Base-by-base conservation (phyloP, 2,113 vertebrate species). In the Charadrius vociferus region DNA sequence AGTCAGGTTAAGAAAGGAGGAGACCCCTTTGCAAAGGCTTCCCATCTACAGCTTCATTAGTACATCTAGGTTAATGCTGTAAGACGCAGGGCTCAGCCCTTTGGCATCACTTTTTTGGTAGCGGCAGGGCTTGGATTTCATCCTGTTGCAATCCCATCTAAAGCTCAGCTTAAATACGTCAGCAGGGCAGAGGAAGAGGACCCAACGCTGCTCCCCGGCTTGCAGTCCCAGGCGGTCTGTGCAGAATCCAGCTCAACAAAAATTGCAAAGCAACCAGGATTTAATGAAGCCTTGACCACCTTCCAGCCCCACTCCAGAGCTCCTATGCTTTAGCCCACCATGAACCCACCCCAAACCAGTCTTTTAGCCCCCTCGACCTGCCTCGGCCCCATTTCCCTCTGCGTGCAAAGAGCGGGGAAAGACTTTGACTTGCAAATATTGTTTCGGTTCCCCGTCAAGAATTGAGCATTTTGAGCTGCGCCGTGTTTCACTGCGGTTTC, bases 391-490 rank as follows among this genome's bases (percentile, higher is more conserved):
- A 0, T 63, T 73, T 62, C 21, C 59, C 22, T 75, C 41, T 30
- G 63, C 0, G 34, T 61, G 47, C 26, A 75, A 43, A 81, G 43
- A 66, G 7, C 17, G 5, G 21, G 34, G 36, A 75, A 81, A 89
- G 78, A 24, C 4, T 90, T 94, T 95, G 85, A 93, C 85, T 96
- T 91, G 93, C 85, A 96, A 91, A 90, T 93, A 30, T n/a, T 2
- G 2, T 96, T 94, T 93, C n/a, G 0, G 84, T 96, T 96, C 93
- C 95, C 80, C 2, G 0, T 58, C 4, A 10, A 88, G 78, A 83
- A 6, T 0, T 26, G 59, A 73, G 27, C 62, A 19, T 30, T 65
- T 68, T 45, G 86, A 1, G 7, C 36, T 37, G 30, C 1, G 1
- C 9, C 0, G 0, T 1, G 5, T 13, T 47, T 34, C 80, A 67